Conservation (phyloP, 2,113 vertebrate species). For the Grus americana region DNA sequence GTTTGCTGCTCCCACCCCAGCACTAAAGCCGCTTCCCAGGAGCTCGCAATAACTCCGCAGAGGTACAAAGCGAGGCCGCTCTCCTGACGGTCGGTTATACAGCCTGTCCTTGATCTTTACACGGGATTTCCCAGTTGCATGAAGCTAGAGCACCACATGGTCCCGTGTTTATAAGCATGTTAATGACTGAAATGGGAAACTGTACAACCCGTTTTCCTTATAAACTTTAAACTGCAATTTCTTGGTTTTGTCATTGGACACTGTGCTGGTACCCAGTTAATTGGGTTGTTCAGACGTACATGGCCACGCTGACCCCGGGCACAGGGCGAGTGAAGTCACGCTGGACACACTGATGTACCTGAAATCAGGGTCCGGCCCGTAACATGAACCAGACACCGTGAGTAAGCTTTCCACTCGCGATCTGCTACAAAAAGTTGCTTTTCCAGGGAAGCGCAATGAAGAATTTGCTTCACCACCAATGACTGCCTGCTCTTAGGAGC, state of each 20-base stretch:
- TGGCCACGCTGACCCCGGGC: neutral
- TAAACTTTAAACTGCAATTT: slow-evolving; percentile 4
- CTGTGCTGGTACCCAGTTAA: neutral
- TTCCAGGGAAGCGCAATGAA: neutral
- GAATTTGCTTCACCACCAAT: neutral
- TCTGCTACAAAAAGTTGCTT: neutral
- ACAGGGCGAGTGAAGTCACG: rapidly evolving
- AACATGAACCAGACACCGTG: neutral
- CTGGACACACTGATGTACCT: neutral
- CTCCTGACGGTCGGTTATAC: rapidly evolving
- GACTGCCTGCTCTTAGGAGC: neutral
- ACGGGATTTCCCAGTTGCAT: neutral
- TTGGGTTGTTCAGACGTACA: neutral
- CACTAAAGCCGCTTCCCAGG: rapidly evolving
- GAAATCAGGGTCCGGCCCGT: neutral
- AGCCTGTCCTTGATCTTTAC: slow-evolving; percentile 5
- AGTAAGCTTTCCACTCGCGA: neutral
- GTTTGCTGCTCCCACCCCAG: neutral
- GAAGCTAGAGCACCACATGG: neutral
- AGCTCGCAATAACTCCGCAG: rapidly evolving
- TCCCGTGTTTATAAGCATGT: slow-evolving; percentile 38
- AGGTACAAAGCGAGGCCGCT: neutral
- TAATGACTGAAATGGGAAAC: slow-evolving; percentile 41
- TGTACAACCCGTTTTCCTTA: neutral
- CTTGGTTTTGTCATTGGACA: neutral